Evolutionary conservation across 2,113 vertebrate genomes (phyloP).

Genomic region (Grammomys dolichurus): DNA sequence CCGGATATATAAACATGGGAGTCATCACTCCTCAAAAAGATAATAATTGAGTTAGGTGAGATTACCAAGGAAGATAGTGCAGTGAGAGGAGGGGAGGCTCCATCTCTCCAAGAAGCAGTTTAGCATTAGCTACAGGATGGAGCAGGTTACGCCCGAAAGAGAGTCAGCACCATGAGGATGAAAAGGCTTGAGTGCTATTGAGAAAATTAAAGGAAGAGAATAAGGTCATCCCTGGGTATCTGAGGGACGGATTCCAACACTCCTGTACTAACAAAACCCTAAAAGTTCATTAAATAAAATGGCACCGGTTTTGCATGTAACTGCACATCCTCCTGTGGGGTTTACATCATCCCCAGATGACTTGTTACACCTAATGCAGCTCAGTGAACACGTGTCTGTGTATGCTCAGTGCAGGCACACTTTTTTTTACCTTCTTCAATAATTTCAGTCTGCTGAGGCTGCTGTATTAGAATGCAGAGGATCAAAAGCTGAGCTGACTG

Average conservation of each 20-base stretch:
- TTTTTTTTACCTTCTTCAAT: neutral
- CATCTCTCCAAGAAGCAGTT: neutral
- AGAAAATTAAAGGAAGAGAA: neutral
- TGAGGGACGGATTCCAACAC: neutral
- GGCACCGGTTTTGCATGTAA: neutral
- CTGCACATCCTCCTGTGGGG: neutral
- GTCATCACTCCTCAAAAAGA: neutral
- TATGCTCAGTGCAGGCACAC: neutral
- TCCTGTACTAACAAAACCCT: neutral
- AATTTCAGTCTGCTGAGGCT: neutral
- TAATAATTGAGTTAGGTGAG: neutral
- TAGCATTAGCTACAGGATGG: neutral
- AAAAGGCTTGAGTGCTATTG: neutral
- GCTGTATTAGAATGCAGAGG: neutral
- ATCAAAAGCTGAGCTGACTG: neutral
- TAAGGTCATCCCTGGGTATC: neutral
- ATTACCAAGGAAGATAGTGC: slow-evolving; percentile 28
- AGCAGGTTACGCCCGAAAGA: neutral
- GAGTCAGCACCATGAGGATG: neutral
- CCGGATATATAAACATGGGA: neutral
- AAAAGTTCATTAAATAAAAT: neutral
- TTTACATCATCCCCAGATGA: neutral
- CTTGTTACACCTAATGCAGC: neutral
- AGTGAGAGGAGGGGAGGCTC: neutral
- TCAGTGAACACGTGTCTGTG: neutral